Conservation (phyloP, 2,797 vertebrate species). For the Parauchenoglanis punctatus region DNA sequence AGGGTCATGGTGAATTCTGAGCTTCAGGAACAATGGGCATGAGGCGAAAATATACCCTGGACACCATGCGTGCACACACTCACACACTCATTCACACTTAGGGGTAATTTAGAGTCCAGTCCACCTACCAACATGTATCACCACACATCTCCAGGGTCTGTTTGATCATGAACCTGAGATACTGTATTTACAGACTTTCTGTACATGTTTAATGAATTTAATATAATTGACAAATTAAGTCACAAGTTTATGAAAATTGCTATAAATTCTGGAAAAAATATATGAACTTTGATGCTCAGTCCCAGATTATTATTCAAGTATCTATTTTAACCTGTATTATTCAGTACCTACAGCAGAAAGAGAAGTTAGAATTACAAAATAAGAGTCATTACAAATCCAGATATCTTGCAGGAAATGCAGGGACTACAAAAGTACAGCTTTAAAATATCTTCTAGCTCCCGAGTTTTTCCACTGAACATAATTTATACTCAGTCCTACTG, state of each 20-base stretch:
- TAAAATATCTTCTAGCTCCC: not conserved
- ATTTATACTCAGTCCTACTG: not conserved
- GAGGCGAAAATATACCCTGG: not conserved
- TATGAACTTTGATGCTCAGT: not conserved
- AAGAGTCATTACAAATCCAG: not conserved
- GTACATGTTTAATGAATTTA: not conserved
- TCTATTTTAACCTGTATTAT: not conserved
- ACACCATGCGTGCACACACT: not conserved
- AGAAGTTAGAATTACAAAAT: not conserved
- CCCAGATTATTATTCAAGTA: not conserved
- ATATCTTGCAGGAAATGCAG: not conserved
- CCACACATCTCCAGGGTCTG: not conserved
- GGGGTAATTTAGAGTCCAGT: not conserved
- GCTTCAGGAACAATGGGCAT: not conserved
- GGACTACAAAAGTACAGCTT: not conserved
- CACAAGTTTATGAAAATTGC: not conserved
- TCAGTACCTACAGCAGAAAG: not conserved
- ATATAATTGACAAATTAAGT: not conserved
- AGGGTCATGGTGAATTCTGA: not conserved
- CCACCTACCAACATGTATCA: not conserved
- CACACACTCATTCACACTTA: not conserved
- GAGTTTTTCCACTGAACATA: not conserved
- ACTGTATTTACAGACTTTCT: not conserved
- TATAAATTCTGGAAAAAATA: not conserved
- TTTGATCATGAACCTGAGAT: not conserved